Base-by-base conservation (phyloP, 2,888 invertebrate genomes). In the Pachliopta kotzebuea region DNA sequence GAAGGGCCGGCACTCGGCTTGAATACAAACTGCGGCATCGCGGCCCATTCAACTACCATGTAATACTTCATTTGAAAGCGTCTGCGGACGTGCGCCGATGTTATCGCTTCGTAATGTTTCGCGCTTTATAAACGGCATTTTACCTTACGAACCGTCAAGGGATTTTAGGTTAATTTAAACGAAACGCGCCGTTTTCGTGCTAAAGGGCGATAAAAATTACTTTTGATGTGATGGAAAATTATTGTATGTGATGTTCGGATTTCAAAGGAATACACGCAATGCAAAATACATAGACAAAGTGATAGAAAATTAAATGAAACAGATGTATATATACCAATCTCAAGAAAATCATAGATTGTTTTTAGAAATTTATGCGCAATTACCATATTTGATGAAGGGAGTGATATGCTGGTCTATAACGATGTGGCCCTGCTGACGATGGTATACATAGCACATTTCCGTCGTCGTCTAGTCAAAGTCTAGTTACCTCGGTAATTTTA, bases 21-120 rank as follows among this genome's bases (percentile, higher is more conserved):
- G 86, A 85, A 88, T 88, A 85, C 80, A 84, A 88, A 88, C 83
- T 79, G 82, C 80, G 76, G 72, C 72, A 73, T 78, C 80, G 72
- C 70, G 64, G 74, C 76, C 76, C 75, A 80, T 80, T 78, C 79
- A 76, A 65, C 57, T 59, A 62, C 73, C 67, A 67, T 70, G 74
- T 78, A 77, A 82, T 82, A 80, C 80, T 83, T 85, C 81, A 84
- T 83, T 81, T 80, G 72, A 80, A 80, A 80, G 78, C 80, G 74
- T 78, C 77, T 77, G 76, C 73, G 76, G 80, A 71, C 74, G 68
- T 60, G 60, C 24, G 53, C 68, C 66, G 78, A 79, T 78, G 79
- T 79, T 84, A 84, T 82, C 83, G 76, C 77, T 78, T 71, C 70
- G 74, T 80, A 75, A 79, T 75, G 75, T 74, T 73, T 68, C 65